Evolutionary conservation across 2,113 vertebrate species (phyloP).

Genomic region (Embiotoca jacksoni): DNA sequence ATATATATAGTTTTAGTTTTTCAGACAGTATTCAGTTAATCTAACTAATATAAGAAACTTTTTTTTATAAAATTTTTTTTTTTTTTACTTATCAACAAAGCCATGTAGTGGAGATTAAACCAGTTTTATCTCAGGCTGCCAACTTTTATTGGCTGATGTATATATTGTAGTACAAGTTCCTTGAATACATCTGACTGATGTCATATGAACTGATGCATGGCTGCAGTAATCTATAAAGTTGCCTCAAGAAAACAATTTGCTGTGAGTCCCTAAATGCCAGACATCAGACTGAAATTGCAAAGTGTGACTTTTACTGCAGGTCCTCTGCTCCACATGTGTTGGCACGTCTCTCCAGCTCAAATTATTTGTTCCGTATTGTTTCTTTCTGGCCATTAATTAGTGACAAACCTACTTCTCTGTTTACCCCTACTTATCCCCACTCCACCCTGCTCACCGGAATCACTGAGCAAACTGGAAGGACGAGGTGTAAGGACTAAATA

Average conservation of each 20-base stretch:
- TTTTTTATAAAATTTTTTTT: too few species aligned
- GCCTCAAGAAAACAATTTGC: too few species aligned
- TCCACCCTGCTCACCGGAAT: slow-evolving; percentile 4
- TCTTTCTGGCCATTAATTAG: too few species aligned
- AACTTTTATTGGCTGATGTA: not conserved
- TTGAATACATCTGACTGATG: not conserved
- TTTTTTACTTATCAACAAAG: not conserved
- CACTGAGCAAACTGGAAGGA: slow-evolving; percentile 51
- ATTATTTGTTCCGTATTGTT: not conserved
- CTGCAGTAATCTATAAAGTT: not conserved
- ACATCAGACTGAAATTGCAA: too few species aligned
- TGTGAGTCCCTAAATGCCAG: too few species aligned
- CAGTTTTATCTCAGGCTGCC: not conserved
- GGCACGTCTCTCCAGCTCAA: not conserved
- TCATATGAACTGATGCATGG: not conserved
- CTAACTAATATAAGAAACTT: too few species aligned
- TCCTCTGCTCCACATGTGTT: too few species aligned
- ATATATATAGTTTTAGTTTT: too few species aligned
- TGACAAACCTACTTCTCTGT: slow-evolving; percentile 3
- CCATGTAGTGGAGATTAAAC: not conserved
- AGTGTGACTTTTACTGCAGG: too few species aligned
- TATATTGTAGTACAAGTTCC: not conserved
- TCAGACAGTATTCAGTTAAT: not conserved
- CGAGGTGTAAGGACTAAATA: slow-evolving; percentile 1
- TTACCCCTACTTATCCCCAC: slow-evolving; percentile 7